A percentile compares a stretch with the other conserved stretches of the same genome.
Evolutionary conservation across 2,797 vertebrate species (phyloP).

Genomic region (Rhinophrynus dorsalis): DNA sequence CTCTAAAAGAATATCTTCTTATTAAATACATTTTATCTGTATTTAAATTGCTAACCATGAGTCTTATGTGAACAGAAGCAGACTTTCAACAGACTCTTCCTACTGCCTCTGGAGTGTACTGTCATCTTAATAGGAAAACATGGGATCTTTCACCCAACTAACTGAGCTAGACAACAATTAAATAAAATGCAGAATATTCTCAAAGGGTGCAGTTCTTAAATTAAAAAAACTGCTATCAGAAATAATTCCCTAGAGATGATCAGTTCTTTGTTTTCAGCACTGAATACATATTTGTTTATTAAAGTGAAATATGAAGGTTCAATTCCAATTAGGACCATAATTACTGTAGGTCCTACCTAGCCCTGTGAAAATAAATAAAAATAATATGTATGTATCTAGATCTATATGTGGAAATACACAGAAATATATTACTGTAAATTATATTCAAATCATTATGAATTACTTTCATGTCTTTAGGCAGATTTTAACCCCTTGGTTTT

Average conservation of each 20-base stretch:
- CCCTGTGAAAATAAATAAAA: conserved; percentile 32
- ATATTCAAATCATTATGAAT: conserved; percentile 13
- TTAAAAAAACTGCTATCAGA: conserved; percentile 39
- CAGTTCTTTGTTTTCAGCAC: conserved; percentile 33
- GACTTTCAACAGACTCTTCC: conserved; percentile 28
- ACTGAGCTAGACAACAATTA: conserved; percentile 35
- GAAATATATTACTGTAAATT: conserved; percentile 12
- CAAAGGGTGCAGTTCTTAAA: conserved; percentile 27
- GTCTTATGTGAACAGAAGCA: conserved; percentile 38
- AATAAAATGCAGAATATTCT: conserved; percentile 38
- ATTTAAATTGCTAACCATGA: conserved; percentile 45
- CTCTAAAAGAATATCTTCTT: conserved; percentile 41
- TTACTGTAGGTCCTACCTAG: conserved; percentile 29
- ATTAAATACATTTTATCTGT: conserved; percentile 47
- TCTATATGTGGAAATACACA: conserved; percentile 8
- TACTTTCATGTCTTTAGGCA: conserved; percentile 12
- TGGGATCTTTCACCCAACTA: conserved; percentile 33
- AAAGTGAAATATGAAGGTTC: conserved; percentile 37
- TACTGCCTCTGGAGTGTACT: conserved; percentile 18
- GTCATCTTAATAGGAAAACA: conserved; percentile 20
- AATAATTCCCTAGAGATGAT: conserved; percentile 14
- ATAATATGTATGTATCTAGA: conserved; percentile 34
- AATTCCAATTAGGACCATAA: conserved; percentile 45
- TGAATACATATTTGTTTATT: conserved; percentile 40
- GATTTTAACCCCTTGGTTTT: too few species aligned